Evolutionary conservation across 2,797 vertebrate genomes (phyloP).

Genomic region (Periophthalmus magnuspinnatus): DNA sequence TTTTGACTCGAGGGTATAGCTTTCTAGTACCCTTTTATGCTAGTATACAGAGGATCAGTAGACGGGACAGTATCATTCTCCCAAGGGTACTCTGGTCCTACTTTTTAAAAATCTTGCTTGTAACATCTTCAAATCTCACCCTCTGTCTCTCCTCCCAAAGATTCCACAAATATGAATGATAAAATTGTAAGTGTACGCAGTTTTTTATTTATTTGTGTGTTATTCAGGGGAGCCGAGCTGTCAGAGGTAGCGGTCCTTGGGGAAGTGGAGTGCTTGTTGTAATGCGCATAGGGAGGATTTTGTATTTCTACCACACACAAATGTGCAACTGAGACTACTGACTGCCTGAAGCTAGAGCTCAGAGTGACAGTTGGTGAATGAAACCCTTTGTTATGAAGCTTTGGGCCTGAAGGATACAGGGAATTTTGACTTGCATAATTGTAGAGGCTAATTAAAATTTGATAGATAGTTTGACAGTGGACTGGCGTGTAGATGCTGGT

Average conservation of each 20-base stretch:
- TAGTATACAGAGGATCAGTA: conserved; percentile 20
- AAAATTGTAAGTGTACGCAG: conserved; percentile 25
- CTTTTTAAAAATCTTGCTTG: conserved; percentile 21
- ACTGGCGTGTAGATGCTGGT: background rate
- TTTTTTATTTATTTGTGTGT: background rate
- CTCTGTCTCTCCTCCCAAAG: conserved; percentile 1
- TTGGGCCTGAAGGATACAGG: conserved; percentile 19
- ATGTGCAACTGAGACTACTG: conserved; percentile 7
- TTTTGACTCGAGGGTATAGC: conserved; percentile 13
- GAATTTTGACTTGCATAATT: background rate
- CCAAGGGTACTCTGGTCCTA: conserved; percentile 19
- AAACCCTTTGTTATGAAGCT: conserved; percentile 26
- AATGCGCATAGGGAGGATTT: conserved; percentile 17
- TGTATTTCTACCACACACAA: conserved; percentile 5
- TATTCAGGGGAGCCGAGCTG: conserved; percentile 19
- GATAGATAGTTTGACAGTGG: conserved; percentile 18
- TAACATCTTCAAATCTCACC: conserved; percentile 18
- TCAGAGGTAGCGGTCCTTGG: conserved; percentile 17
- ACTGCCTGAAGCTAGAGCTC: conserved; percentile 31
- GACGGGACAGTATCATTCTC: conserved; percentile 20
- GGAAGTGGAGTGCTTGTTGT: conserved; percentile 26
- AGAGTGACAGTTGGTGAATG: conserved; percentile 38
- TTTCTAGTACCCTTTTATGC: conserved; percentile 34
- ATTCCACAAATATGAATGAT: conserved; percentile 27
- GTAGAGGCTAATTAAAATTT: conserved; percentile 19